A percentile compares a stretch with the other conserved stretches of the same genome.
Conservation (phyloP, 2,113 vertebrate genomes). For the Oreochromis aureus region DNA sequence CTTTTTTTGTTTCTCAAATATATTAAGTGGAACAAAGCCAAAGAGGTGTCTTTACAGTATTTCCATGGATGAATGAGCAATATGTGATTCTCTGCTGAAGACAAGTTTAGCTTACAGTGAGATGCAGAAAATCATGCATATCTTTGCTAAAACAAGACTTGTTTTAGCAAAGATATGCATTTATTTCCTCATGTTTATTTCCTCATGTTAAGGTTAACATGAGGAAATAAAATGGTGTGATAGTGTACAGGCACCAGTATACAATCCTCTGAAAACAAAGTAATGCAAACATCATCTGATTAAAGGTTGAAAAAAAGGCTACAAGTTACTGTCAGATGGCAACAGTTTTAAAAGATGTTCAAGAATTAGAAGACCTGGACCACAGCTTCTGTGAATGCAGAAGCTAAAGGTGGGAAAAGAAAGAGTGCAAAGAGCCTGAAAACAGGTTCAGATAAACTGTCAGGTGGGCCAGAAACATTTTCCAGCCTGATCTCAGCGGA, state of each 20-base stretch:
- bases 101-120: neutral
- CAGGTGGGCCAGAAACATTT: neutral
- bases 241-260: fast-evolving
- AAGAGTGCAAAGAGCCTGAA: neutral
- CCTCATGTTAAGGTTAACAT: neutral
- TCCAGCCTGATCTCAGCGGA: neutral
- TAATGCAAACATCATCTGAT: neutral
- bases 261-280: neutral
- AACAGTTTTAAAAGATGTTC: neutral
- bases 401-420: neutral
- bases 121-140: fast-evolving
- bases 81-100: neutral
- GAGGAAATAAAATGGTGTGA: neutral
- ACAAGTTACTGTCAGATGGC: neutral
- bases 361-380: fast-evolving
- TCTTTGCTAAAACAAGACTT: neutral
- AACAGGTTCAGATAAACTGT: neutral
- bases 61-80: fast-evolving
- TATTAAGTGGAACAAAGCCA: fast-evolving
- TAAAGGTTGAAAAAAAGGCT: neutral
- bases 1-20: fast-evolving
- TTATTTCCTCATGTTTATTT: no score
- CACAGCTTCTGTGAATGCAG: neutral
- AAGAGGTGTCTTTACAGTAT: fast-evolving
- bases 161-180: neutral